These are phyloP conservation scores for Coleophora flavipennella DNA, from an alignment of 2,888 invertebrate genomes.

Conservation along the genomic window DNA sequence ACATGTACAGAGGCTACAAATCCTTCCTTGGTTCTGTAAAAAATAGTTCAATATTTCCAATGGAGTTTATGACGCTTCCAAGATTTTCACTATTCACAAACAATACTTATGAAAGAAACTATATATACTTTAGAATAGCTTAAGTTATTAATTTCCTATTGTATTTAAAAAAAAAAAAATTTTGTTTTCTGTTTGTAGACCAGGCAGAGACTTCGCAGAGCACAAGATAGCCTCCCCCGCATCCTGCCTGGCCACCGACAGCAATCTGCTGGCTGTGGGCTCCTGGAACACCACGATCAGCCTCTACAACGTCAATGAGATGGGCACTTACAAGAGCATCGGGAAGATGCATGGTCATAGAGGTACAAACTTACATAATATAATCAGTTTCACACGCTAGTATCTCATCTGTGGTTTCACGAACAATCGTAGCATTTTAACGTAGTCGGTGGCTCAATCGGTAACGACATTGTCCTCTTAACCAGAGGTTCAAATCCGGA, in stretches of 20 bases:
- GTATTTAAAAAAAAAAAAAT: too few species aligned
- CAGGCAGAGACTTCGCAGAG: slow-evolving; percentile 75
- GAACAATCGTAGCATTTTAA: too few species aligned
- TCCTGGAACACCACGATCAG: slow-evolving; percentile 74
- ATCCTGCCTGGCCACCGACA: slow-evolving; percentile 74
- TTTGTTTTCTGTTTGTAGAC: slow-evolving; percentile 45
- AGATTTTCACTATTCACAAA: neutral
- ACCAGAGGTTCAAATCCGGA: too few species aligned
- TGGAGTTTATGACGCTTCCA: too few species aligned
- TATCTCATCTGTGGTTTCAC: too few species aligned
- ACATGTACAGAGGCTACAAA: too few species aligned
- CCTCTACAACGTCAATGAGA: slow-evolving; percentile 65
- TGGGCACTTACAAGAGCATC: slow-evolving; percentile 67
- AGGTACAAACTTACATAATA: too few species aligned
- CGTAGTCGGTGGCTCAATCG: too few species aligned
- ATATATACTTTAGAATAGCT: neutral
- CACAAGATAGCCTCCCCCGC: slow-evolving; percentile 74
- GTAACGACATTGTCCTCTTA: too few species aligned
- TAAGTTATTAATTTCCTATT: neutral
- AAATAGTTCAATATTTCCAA: too few species aligned
- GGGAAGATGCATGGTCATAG: slow-evolving; percentile 67
- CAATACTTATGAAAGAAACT: neutral
- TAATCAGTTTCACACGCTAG: too few species aligned
- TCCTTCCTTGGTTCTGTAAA: too few species aligned
- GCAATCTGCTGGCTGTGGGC: slow-evolving; percentile 69